These are phyloP conservation scores for Syngnathoides biaculeatus DNA, from an alignment of 2,113 vertebrate genomes.

Conservation along the genomic window DNA sequence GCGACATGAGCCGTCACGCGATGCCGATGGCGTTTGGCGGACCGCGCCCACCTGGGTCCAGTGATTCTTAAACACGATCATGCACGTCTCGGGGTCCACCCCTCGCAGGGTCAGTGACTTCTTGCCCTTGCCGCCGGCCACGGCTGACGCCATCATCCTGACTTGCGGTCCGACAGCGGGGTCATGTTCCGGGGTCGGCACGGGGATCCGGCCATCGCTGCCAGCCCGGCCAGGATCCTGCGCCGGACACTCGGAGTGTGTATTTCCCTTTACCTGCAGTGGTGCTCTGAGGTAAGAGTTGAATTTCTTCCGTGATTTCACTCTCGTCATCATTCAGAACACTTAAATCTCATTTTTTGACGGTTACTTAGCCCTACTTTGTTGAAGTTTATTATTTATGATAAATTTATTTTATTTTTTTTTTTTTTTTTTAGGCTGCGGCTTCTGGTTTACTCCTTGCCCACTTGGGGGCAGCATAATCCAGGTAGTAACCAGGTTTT, in stretches of 20 bases:
- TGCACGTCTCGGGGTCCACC: slow-evolving; percentile 95
- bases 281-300: background rate
- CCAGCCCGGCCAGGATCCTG: slow-evolving; percentile 18
- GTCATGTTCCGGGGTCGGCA: slow-evolving; percentile 32
- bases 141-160: slow-evolving; percentile 83
- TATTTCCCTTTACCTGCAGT: background rate
- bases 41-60: slow-evolving; percentile 83
- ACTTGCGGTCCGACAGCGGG: slow-evolving; percentile 40
- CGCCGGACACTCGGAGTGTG: background rate
- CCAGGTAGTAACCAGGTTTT: too few relatives aligned
- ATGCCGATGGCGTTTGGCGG: background rate
- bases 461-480: too few relatives aligned
- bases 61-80: slow-evolving; percentile 97
- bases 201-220: background rate
- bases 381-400: too few relatives aligned
- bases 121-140: slow-evolving; percentile 67
- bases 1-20: background rate
- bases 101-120: slow-evolving; percentile 82
- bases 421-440: too few relatives aligned
- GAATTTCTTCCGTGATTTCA: too few relatives aligned
- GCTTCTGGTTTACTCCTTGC: too few relatives aligned
- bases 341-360: too few relatives aligned
- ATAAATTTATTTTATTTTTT: too few relatives aligned
- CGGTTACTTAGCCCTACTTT: too few relatives aligned
- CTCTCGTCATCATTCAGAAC: too few relatives aligned